Evolutionary conservation across 2,888 invertebrate genomes (phyloP), one percentile per base, ranked within the genome.

Genomic region (Latrodectus elegans): DNA sequence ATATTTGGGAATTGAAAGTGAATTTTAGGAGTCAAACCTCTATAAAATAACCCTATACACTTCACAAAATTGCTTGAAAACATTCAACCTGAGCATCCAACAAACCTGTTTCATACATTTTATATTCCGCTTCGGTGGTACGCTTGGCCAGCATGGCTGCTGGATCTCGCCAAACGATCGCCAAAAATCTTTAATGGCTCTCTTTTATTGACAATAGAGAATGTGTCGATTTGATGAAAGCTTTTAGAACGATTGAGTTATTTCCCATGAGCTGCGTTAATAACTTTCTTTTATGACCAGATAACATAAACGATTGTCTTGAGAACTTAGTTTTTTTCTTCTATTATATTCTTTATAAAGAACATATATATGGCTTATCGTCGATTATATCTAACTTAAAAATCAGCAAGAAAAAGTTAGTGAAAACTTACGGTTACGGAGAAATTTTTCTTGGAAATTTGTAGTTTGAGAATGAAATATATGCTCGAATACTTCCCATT

Each of bases 1-100:
- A 79, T 74, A 53, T 75, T 75, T 79, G 68, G 75, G 79, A 85
- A 79, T 80, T 77, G 72, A 82, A 87, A 87, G 81, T 77, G 68
- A 87, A 87, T 73, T 77, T 70, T 65, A 77, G 75, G 67, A 87
- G 81, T 87, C 81, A 87, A 87, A 87, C 53, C 80, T 75, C 86
- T 86, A 80, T 82, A 81, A 87, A 87, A 87, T 87, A 87, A 87
- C 76, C 86, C 86, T 82, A 87, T 81, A 87, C 86, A 87, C 86
- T 87, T 87, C 86, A 72, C 86, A 81, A 87, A 87, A 87, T 87
- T 87, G 81, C 86, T 51, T 38, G 53, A 67, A 77, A 87, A 77
- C 81, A 82, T 82, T 80, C 76, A 75, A 67, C 80, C 68, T n/a
- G 51, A 53, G 60, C 51, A 51, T 68, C 26, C 60, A 65, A 55